A percentile compares a stretch with the other conserved stretches of the same genome.
These are phyloP conservation scores for Xiphophorus birchmanni DNA, from an alignment of 2,797 vertebrate genomes.

Conservation along the genomic window DNA sequence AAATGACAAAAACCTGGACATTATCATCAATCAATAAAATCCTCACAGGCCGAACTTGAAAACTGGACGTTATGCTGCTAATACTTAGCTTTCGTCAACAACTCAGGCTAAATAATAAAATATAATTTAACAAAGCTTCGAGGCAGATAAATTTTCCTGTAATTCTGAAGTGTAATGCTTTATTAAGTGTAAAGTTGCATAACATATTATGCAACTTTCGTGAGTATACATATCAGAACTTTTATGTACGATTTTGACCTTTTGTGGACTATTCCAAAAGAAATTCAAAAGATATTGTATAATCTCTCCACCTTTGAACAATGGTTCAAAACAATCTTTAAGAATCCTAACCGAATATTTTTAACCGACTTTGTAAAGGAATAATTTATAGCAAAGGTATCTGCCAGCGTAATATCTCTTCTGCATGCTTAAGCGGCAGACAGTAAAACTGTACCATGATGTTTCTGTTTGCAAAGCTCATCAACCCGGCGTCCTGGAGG, in stretches of 20 bases:
- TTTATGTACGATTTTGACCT: neutral
- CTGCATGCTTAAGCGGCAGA: neutral
- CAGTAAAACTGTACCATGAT: neutral
- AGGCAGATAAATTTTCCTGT: too few relatives aligned
- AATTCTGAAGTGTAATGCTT: too few relatives aligned
- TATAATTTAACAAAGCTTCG: too few relatives aligned
- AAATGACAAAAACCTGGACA: too few relatives aligned
- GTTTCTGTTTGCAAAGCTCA: conserved; percentile 76
- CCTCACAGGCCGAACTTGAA: too few relatives aligned
- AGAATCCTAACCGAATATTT: neutral
- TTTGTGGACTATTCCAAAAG: neutral
- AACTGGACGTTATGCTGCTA: too few relatives aligned
- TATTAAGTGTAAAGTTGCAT: neutral
- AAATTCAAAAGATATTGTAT: neutral
- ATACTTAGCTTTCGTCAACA: too few relatives aligned
- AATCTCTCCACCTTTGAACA: neutral
- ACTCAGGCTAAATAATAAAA: too few relatives aligned
- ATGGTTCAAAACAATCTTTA: neutral
- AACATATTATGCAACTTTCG: neutral
- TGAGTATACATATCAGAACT: neutral
- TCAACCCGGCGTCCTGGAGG: conserved; percentile 82
- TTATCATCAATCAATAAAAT: too few relatives aligned
- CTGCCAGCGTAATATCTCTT: neutral
- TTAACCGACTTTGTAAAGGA: neutral
- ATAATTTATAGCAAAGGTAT: neutral